Conservation (phyloP, 2,113 vertebrate species). For the Perca schrenkii region DNA sequence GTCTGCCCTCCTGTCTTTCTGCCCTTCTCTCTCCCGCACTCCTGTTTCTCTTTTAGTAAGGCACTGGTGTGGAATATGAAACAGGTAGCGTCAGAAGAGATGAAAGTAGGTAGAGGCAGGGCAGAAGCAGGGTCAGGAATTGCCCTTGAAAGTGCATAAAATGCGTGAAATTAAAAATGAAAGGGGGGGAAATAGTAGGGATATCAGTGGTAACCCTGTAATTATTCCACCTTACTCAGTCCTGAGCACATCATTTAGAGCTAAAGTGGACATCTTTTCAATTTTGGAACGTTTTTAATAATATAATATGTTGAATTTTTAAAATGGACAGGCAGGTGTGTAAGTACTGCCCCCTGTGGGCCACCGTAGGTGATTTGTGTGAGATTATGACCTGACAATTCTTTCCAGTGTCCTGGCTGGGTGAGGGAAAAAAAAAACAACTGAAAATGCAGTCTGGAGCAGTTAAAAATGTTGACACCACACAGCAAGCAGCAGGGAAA, state of each 20-base stretch:
- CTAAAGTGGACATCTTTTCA: conserved; percentile 38
- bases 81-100: conserved; percentile 61
- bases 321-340: conserved; percentile 21
- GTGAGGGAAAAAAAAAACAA: background rate
- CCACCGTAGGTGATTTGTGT: background rate
- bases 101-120: conserved; percentile 67
- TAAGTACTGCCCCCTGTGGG: conserved; percentile 47
- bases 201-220: conserved; percentile 31
- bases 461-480: background rate
- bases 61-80: conserved; percentile 70
- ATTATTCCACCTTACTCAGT: conserved; percentile 39
- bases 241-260: conserved; percentile 23
- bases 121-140: conserved; percentile 65
- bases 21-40: conserved; percentile 25
- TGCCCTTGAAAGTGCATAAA: conserved; percentile 74
- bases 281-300: conserved; percentile 2
- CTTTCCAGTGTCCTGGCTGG: background rate
- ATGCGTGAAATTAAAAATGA: conserved; percentile 78
- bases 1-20: conserved; percentile 63
- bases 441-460: conserved; percentile 1
- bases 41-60: conserved; percentile 50
- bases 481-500: conserved; percentile 12
- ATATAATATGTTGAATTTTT: conserved; percentile 6
- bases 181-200: conserved; percentile 44
- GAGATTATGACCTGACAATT: conserved; percentile 19